These are phyloP conservation scores for Phrynosoma platyrhinos DNA, from an alignment of 2,113 vertebrate genomes.

Conservation along the genomic window DNA sequence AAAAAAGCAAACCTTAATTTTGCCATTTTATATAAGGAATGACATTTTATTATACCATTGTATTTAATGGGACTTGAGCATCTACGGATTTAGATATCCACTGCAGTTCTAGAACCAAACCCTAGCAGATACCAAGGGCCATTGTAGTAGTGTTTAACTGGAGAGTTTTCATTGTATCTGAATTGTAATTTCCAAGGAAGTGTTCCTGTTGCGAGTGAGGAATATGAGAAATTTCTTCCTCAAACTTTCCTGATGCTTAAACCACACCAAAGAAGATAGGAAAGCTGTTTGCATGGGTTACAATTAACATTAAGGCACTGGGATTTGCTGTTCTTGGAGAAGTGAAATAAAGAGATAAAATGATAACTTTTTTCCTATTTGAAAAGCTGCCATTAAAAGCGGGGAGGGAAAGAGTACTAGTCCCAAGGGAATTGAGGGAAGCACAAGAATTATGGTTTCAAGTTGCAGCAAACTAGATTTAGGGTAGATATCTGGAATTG, in stretches of 20 bases:
- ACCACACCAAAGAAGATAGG: background rate
- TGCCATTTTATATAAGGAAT: too few species aligned
- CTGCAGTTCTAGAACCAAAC: too few species aligned
- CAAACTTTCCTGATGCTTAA: background rate
- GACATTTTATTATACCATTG: too few species aligned
- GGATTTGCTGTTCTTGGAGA: background rate
- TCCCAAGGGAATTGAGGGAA: background rate
- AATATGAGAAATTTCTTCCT: background rate
- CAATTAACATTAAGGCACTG: background rate
- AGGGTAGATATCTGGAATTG: background rate
- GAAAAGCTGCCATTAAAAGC: background rate
- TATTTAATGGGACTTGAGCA: too few species aligned
- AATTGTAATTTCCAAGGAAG: background rate
- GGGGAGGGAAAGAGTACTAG: background rate
- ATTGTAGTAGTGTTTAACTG: background rate
- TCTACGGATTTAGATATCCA: too few species aligned
- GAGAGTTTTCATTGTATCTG: background rate
- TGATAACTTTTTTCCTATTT: background rate
- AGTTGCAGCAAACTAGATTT: constrained; percentile 6
- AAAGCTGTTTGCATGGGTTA: background rate
- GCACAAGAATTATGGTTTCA: background rate
- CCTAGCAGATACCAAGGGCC: too few species aligned
- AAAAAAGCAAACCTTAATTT: too few species aligned
- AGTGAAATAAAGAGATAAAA: background rate
- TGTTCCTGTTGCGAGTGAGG: background rate